Conservation (phyloP, 2,888 invertebrate species). For the Ennomos fuscantarius region DNA sequence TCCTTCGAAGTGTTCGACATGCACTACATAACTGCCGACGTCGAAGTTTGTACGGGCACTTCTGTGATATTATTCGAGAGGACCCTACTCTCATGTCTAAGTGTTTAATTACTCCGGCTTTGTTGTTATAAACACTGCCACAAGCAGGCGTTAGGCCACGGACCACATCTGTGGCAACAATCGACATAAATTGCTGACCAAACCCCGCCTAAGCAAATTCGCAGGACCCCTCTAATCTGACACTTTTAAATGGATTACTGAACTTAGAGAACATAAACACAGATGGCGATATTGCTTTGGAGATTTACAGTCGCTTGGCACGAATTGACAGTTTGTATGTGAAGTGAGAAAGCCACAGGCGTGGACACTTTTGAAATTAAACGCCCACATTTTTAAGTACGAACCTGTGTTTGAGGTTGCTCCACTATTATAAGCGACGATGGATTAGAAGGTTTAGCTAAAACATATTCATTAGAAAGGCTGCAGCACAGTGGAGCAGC, state of each 20-base stretch:
- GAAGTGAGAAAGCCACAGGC: slow-evolving; percentile 3
- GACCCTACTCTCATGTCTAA: slow-evolving; percentile 60
- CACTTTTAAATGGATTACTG: slow-evolving; percentile 73
- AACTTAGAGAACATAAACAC: slow-evolving; percentile 59
- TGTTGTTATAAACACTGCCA: slow-evolving; percentile 73
- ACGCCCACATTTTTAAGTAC: too few relatives aligned
- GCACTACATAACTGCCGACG: slow-evolving; percentile 30
- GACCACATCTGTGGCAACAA: slow-evolving; percentile 65
- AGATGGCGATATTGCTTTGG: slow-evolving; percentile 55
- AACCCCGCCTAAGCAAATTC: slow-evolving; percentile 70
- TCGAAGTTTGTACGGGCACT: slow-evolving; percentile 28
- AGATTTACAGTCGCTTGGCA: slow-evolving; percentile 22
- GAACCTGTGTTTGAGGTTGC: too few relatives aligned
- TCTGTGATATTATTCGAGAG: slow-evolving; percentile 30
- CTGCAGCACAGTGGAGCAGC: too few relatives aligned
- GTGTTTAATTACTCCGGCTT: slow-evolving; percentile 74
- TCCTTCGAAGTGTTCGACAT: slow-evolving; percentile 17
- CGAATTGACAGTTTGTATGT: slow-evolving; percentile 29
- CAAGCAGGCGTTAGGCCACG: slow-evolving; percentile 55
- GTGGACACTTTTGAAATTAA: too few relatives aligned
- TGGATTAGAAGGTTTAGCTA: too few relatives aligned
- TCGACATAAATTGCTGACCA: slow-evolving; percentile 72
- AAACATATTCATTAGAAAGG: too few relatives aligned
- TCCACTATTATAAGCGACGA: too few relatives aligned
- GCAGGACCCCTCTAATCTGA: slow-evolving; percentile 68